A percentile compares a stretch with the other conserved stretches of the same genome.
Evolutionary conservation across 2,113 vertebrate genomes (phyloP).

Genomic region (Heterocephalus glaber): DNA sequence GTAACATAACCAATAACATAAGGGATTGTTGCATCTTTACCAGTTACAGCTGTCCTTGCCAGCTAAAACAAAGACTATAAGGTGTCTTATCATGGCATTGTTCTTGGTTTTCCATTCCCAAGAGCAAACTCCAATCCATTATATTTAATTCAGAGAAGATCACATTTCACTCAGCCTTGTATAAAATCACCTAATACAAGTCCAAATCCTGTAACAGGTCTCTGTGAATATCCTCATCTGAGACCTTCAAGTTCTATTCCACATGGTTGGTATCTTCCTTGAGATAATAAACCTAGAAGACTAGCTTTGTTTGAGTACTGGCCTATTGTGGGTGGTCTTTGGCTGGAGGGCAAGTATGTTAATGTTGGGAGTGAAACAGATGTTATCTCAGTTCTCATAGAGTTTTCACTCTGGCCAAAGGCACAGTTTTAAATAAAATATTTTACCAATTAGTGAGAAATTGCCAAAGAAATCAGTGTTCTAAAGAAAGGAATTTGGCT

Average conservation of each 20-base stretch:
- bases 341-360: not conserved
- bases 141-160: not conserved
- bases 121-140: not conserved
- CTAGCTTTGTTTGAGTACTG: not conserved
- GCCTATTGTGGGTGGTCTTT: not conserved
- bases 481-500: not conserved
- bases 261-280: not conserved
- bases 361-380: not conserved
- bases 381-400: not conserved
- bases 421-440: not conserved
- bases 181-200: not conserved
- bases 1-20: not conserved
- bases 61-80: not conserved
- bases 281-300: not conserved
- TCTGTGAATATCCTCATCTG: not conserved
- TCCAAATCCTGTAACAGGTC: not conserved
- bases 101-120: not conserved
- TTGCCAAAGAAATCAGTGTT: not conserved
- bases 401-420: not conserved
- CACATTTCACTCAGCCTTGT: not conserved
- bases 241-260: not conserved
- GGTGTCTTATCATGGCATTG: not conserved
- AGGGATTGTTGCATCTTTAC: not conserved
- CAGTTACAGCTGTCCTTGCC: not conserved
- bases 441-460: not conserved